Percentiles rank a stretch among this genome's conserved stretches.
phyloP scores from a whole-genome alignment of 2,113 vertebrate genomes.

The Rafetus swinhoei region DNA sequence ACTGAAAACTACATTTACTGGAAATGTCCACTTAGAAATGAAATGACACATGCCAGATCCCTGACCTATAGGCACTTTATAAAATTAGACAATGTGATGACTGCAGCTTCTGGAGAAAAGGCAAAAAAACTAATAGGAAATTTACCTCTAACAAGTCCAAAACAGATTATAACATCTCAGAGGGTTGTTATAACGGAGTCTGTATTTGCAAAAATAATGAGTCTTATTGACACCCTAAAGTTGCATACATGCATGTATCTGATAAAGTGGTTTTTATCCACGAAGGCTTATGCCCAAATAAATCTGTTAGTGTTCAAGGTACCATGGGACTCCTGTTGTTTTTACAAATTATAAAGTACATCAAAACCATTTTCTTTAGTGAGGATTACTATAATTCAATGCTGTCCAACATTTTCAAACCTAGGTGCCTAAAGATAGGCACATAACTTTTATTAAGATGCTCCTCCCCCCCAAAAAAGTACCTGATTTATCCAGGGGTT shows the following conservation, averaged over 20 bases:
- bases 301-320: no score
- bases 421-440: background rate
- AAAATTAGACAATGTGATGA: slow-evolving; percentile 76
- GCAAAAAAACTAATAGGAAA: slow-evolving; percentile 57
- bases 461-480: no score
- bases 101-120: slow-evolving; percentile 39
- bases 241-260: no score
- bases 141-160: slow-evolving; percentile 49
- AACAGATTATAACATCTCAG: background rate
- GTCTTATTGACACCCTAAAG: no score
- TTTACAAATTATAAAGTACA: background rate
- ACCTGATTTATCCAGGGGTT: background rate
- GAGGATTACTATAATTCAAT: background rate
- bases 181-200: no score
- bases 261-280: no score
- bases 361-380: background rate
- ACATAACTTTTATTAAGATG: background rate
- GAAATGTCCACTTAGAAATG: slow-evolving; percentile 73
- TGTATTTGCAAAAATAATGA: no score
- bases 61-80: slow-evolving; percentile 75
- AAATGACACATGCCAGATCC: slow-evolving; percentile 79
- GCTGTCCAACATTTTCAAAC: background rate
- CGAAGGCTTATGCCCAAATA: no score
- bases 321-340: no score
- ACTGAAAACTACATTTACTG: slow-evolving; percentile 76